Evolutionary conservation across 2,888 invertebrate genomes (phyloP).

Genomic region (Tipula vernalis): DNA sequence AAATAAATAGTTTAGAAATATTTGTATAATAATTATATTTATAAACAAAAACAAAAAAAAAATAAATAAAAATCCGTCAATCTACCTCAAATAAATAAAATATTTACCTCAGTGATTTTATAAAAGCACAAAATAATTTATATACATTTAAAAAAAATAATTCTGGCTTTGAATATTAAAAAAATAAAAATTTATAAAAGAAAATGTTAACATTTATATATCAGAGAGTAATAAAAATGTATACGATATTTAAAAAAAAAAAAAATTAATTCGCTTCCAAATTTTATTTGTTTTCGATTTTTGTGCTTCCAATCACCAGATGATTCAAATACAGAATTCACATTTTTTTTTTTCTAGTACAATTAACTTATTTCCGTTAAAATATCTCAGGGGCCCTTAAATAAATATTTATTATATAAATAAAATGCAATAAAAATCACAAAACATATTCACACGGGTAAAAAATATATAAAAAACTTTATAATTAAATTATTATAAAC

Average conservation of each 20-base stretch:
- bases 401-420: background rate
- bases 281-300: background rate
- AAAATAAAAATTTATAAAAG: background rate
- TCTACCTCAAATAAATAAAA: constrained; percentile 11
- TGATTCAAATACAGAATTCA: background rate
- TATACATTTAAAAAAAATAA: background rate
- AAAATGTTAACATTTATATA: background rate
- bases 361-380: background rate
- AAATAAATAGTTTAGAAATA: background rate
- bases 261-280: background rate
- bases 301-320: background rate
- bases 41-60: background rate
- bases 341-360: background rate
- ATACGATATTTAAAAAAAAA: background rate
- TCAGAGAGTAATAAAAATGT: constrained; percentile 4
- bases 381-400: background rate
- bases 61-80: background rate
- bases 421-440: background rate
- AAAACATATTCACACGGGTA: constrained; percentile 4
- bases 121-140: background rate
- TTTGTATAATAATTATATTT: background rate
- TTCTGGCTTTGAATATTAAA: background rate
- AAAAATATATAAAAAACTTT: background rate
- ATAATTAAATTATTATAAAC: background rate
- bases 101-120: background rate